A percentile compares a stretch with the other conserved stretches of the same genome.
These are phyloP conservation scores for Entomobrya multifasciata DNA, from an alignment of 2,888 invertebrate species.

Conservation along the genomic window DNA sequence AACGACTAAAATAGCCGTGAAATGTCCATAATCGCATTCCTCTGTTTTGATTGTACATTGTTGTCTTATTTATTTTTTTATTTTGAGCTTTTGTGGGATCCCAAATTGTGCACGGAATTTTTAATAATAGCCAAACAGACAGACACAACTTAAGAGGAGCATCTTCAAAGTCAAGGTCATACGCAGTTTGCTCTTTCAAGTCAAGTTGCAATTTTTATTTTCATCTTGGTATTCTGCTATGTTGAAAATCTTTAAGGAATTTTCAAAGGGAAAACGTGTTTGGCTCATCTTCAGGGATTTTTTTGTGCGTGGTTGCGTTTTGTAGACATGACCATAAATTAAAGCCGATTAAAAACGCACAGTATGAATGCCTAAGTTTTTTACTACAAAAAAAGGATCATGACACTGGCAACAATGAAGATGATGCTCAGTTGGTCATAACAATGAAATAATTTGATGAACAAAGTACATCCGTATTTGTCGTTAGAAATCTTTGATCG, in stretches of 20 bases:
- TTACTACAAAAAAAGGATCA: conserved; percentile 27
- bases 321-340: conserved; percentile 28
- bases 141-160: conserved; percentile 5
- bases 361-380: conserved; percentile 6
- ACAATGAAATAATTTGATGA: conserved; percentile 34
- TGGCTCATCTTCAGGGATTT: conserved; percentile 55
- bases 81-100: background rate
- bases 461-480: conserved; percentile 44
- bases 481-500: conserved; percentile 15
- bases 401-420: conserved; percentile 40
- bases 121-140: background rate
- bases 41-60: conserved; percentile 3
- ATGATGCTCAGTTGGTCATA: conserved; percentile 1
- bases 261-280: conserved; percentile 39
- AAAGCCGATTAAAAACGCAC: conserved; percentile 48
- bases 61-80: background rate
- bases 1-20: conserved; percentile 44
- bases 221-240: background rate
- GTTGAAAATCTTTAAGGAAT: conserved; percentile 21
- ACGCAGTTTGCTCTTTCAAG: background rate
- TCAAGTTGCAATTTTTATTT: background rate
- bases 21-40: conserved; percentile 24
- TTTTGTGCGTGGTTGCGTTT: conserved; percentile 36
- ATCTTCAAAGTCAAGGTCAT: conserved; percentile 49
- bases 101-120: background rate